These are phyloP conservation scores for Nannoperca australis DNA, from an alignment of 2,797 vertebrate species.

Conservation along the genomic window DNA sequence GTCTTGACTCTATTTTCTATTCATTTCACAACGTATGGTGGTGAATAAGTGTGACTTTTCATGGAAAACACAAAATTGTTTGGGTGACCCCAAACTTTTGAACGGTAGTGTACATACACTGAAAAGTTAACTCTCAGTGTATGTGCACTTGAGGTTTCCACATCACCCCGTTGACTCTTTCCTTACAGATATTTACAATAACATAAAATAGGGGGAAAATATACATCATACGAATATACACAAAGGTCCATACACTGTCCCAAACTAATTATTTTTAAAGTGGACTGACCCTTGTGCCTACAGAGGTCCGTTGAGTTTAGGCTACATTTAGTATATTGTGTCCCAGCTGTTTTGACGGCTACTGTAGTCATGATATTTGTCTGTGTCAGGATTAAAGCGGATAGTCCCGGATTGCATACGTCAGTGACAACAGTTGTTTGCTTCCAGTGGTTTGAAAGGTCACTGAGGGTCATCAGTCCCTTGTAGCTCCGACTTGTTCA, in stretches of 20 bases:
- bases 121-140: background rate
- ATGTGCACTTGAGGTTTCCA: background rate
- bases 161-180: background rate
- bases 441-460: conserved; percentile 11
- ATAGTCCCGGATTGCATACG: background rate
- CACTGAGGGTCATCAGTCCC: conserved; percentile 16
- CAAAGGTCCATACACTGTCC: background rate
- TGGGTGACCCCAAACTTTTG: too few species aligned
- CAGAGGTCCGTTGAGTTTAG: conserved; percentile 1
- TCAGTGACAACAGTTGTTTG: conserved; percentile 35
- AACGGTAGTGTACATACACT: background rate
- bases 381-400: conserved; percentile 22
- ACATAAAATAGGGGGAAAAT: background rate
- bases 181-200: background rate
- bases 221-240: background rate
- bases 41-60: too few species aligned
- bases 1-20: too few species aligned
- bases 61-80: too few species aligned
- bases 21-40: too few species aligned
- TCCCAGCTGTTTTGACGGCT: conserved; percentile 8
- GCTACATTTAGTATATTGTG: background rate
- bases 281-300: background rate
- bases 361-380: conserved; percentile 19
- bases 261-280: conserved; percentile 1
- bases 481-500: conserved; percentile 26